Conservation (phyloP, 2,797 vertebrate species). For the Microctenopoma lineatum region DNA sequence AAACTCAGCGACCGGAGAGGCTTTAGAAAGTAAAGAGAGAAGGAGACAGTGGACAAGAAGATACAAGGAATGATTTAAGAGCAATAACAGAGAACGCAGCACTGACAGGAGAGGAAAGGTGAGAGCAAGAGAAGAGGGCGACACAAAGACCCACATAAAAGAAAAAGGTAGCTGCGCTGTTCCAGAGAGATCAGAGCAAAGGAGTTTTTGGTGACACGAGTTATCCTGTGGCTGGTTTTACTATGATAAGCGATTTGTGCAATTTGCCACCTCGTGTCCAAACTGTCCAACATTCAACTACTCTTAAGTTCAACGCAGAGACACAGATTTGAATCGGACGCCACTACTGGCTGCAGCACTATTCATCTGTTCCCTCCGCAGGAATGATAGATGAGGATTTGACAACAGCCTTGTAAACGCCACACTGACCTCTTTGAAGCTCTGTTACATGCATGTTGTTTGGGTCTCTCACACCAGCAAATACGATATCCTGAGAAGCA, state of each 20-base stretch:
- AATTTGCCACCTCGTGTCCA: not conserved
- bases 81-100: constrained; percentile 2
- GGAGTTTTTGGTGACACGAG: not conserved
- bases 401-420: not conserved
- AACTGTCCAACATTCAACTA: not conserved
- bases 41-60: constrained; percentile 17
- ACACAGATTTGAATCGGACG: not conserved
- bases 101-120: not conserved
- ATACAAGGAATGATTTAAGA: constrained; percentile 13
- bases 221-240: not conserved
- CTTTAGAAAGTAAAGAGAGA: constrained; percentile 21
- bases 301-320: not conserved
- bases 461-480: not conserved
- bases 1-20: constrained; percentile 25
- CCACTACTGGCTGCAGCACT: not conserved
- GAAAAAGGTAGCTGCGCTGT: not conserved
- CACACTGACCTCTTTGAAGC: not conserved
- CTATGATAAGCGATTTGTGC: not conserved
- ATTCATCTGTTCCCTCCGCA: not conserved
- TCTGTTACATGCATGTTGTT: not conserved
- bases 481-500: no score
- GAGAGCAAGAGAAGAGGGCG: not conserved
- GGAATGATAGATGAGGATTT: not conserved
- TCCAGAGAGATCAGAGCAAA: not conserved
- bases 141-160: not conserved